These are phyloP conservation scores for Macrosoma leucophasiata DNA, from an alignment of 2,888 invertebrate species.

Conservation along the genomic window DNA sequence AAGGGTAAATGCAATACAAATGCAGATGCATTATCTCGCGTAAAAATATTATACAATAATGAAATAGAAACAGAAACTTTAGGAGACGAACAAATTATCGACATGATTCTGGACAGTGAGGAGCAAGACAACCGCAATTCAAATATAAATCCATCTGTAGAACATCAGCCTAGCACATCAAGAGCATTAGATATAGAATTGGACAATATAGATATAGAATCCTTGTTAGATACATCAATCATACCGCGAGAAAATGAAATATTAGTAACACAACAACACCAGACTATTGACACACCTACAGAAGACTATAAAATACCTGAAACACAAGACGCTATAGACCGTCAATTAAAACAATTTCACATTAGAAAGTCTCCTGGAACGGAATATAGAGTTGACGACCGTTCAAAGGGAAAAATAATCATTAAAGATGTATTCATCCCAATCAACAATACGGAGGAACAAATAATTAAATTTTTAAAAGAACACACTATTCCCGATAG, in stretches of 20 bases:
- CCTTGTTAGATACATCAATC: neutral
- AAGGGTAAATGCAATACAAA: constrained; percentile 15
- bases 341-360: constrained; percentile 18
- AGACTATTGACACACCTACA: neutral
- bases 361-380: constrained; percentile 9
- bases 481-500: constrained; percentile 21
- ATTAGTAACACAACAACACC: neutral
- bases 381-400: constrained; percentile 13
- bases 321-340: constrained; percentile 14
- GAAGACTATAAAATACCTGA: constrained; percentile 8
- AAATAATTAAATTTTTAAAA: constrained; percentile 5
- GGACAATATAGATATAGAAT: constrained; percentile 1
- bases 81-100: neutral
- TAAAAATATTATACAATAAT: constrained; percentile 3
- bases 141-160: too few species aligned
- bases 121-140: neutral
- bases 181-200: neutral
- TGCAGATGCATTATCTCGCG: constrained; percentile 18
- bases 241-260: constrained; percentile 1
- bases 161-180: neutral
- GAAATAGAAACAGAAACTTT: constrained; percentile 1
- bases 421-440: constrained; percentile 6
- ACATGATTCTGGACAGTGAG: neutral
- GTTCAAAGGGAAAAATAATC: constrained; percentile 5
- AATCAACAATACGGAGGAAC: constrained; percentile 1